Conservation (phyloP, 2,888 invertebrate species). For the Dromius quadrimaculatus region DNA sequence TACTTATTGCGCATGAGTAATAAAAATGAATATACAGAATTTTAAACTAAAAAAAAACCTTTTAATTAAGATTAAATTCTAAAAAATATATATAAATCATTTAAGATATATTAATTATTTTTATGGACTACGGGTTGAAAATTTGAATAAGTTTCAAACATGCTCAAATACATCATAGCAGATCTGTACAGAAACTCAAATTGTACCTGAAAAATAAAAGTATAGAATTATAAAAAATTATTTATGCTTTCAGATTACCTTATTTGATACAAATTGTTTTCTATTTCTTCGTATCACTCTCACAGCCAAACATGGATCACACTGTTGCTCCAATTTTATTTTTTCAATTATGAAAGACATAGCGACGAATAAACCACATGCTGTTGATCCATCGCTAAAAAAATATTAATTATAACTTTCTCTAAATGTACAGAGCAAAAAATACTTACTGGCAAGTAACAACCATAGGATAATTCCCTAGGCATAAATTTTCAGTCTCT, state of each 20-base stretch:
- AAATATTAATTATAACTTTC: neutral
- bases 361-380: slow-evolving; percentile 67
- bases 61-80: too few species aligned
- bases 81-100: too few species aligned
- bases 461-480: slow-evolving; percentile 61
- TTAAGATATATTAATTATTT: too few species aligned
- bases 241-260: slow-evolving; percentile 58
- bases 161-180: slow-evolving; percentile 61
- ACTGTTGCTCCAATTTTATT: slow-evolving; percentile 68
- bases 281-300: slow-evolving; percentile 66
- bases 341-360: slow-evolving; percentile 67
- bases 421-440: neutral
- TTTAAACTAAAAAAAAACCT: too few species aligned
- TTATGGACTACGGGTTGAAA: slow-evolving; percentile 55
- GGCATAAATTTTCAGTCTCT: slow-evolving; percentile 61
- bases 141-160: slow-evolving; percentile 64
- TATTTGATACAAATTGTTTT: slow-evolving; percentile 63
- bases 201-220: slow-evolving; percentile 61
- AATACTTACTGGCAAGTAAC: slow-evolving; percentile 65
- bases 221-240: slow-evolving; percentile 5
- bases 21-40: too few species aligned
- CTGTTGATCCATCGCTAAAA: slow-evolving; percentile 67
- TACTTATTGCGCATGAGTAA: too few species aligned
- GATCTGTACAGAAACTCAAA: slow-evolving; percentile 64
- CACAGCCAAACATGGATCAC: slow-evolving; percentile 68